A percentile compares a stretch with the other conserved stretches of the same genome.
Conservation (phyloP, 1,140 invertebrate species). For the Ceratina japonica region DNA sequence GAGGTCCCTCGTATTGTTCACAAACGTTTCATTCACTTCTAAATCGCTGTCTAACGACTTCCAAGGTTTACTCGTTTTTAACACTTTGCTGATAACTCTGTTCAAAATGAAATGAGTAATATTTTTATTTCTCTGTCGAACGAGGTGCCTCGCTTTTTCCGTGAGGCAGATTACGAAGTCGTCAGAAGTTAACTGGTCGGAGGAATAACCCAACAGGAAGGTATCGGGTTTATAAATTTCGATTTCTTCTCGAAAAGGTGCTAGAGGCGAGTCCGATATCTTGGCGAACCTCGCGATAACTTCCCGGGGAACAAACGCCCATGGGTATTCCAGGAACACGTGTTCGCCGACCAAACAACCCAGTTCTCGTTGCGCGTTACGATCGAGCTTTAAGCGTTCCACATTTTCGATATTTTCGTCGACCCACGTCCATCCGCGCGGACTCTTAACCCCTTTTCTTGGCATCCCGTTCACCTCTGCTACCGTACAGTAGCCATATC, state of each 20-base stretch:
- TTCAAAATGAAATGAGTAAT: constrained; percentile 80
- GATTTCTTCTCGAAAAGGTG: constrained; percentile 76
- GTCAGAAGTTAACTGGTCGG: constrained; percentile 79
- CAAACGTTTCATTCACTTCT: constrained; percentile 81
- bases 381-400: constrained; percentile 61
- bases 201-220: constrained; percentile 85
- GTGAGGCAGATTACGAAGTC: constrained; percentile 85
- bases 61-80: constrained; percentile 81
- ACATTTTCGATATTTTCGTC: constrained; percentile 69
- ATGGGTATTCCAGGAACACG: constrained; percentile 86
- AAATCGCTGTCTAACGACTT: constrained; percentile 82
- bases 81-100: constrained; percentile 81
- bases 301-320: constrained; percentile 82
- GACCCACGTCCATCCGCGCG: constrained; percentile 58
- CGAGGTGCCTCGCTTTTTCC: constrained; percentile 72
- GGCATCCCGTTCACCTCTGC: constrained; percentile 48
- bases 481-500: not conserved
- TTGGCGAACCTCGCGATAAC: constrained; percentile 75
- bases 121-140: constrained; percentile 78
- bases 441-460: constrained; percentile 53
- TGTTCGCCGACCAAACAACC: constrained; percentile 70
- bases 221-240: constrained; percentile 78
- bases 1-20: constrained; percentile 78
- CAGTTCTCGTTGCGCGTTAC: constrained; percentile 61
- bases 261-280: constrained; percentile 76